A percentile compares a stretch with the other conserved stretches of the same genome.
Conservation (phyloP, 2,113 vertebrate species). For the Nymphicus hollandicus region DNA sequence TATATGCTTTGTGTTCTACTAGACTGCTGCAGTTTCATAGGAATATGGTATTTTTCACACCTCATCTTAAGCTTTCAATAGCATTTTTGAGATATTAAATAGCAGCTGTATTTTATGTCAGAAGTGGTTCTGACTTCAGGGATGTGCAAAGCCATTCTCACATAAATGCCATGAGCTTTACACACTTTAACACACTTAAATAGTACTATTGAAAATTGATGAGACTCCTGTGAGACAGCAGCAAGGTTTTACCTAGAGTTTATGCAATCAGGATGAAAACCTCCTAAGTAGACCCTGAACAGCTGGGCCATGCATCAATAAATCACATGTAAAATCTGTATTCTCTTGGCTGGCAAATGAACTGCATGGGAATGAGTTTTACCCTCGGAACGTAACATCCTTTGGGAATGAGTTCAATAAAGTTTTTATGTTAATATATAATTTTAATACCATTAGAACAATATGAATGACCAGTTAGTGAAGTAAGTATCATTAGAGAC, state of each 20-base stretch:
- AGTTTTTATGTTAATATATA: neutral
- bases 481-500: neutral
- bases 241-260: neutral
- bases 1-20: neutral
- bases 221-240: neutral
- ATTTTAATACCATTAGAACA: neutral
- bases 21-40: neutral
- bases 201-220: neutral
- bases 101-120: neutral
- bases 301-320: slow-evolving; percentile 18
- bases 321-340: neutral
- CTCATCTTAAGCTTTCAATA: neutral
- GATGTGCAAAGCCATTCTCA: neutral
- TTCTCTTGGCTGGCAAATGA: neutral
- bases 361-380: neutral
- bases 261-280: neutral
- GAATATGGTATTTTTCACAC: neutral
- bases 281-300: slow-evolving; percentile 15
- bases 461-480: neutral
- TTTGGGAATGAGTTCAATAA: neutral
- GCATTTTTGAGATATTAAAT: neutral
- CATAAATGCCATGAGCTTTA: neutral
- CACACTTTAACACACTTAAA: neutral
- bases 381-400: neutral
- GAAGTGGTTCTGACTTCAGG: neutral